These are phyloP conservation scores for Oxystoma pomonae DNA, from an alignment of 2,888 invertebrate species.

Conservation along the genomic window DNA sequence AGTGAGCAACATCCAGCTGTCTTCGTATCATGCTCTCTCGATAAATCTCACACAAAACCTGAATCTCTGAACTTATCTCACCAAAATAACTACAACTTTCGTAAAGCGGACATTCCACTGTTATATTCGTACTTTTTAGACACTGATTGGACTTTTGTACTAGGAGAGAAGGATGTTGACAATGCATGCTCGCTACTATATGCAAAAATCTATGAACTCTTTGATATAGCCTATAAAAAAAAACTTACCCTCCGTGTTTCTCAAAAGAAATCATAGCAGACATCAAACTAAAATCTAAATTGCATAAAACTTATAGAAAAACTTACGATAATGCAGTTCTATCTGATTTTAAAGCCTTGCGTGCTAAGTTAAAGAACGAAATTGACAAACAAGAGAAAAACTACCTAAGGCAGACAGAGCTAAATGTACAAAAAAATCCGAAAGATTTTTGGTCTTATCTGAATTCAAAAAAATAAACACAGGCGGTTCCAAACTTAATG, in stretches of 20 bases:
- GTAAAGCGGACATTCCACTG: background rate
- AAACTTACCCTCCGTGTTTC: background rate
- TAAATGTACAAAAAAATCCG: background rate
- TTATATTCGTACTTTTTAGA: background rate
- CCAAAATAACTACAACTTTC: background rate
- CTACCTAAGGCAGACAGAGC: background rate
- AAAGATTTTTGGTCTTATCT: background rate
- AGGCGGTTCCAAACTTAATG: background rate
- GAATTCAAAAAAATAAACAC: background rate
- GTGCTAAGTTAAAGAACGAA: background rate
- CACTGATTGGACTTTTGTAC: background rate
- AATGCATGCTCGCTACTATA: background rate
- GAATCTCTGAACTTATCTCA: background rate
- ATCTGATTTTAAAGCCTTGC: background rate
- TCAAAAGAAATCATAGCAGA: background rate
- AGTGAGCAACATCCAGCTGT: background rate
- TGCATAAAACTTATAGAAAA: background rate
- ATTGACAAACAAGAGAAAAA: background rate
- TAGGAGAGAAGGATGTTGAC: too few relatives aligned
- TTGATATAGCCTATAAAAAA: too few relatives aligned
- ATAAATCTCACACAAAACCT: background rate
- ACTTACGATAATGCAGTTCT: background rate
- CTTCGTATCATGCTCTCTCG: background rate
- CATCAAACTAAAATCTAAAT: background rate
- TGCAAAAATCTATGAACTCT: background rate